Conservation (phyloP, 2,797 vertebrate genomes). For the Channallabes apus region DNA sequence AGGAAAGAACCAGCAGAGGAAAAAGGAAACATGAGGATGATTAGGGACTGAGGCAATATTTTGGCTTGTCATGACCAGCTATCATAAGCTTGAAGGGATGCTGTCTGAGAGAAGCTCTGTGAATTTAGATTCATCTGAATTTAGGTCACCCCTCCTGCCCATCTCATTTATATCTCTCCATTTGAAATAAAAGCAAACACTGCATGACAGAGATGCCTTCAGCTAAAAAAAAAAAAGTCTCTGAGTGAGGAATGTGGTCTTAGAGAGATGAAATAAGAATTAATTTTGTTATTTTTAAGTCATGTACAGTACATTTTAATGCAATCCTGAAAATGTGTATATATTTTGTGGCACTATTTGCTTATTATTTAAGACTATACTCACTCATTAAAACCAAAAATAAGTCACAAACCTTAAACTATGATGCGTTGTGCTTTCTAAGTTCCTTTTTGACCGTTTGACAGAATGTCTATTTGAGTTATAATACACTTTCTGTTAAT, state of each 20-base stretch:
- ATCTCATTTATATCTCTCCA: slow-evolving; percentile 37
- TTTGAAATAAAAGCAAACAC: slow-evolving; percentile 38
- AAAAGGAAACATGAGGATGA: not conserved
- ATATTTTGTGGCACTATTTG: not conserved
- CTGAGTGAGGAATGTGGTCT: not conserved
- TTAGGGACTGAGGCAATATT: not conserved
- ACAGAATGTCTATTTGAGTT: not conserved
- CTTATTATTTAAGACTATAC: not conserved
- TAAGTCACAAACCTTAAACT: not conserved
- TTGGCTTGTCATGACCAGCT: not conserved
- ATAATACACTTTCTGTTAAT: not conserved
- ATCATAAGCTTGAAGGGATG: slow-evolving; percentile 12
- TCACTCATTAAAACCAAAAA: not conserved
- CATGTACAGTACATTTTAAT: not conserved
- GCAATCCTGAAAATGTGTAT: not conserved
- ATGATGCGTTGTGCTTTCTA: not conserved
- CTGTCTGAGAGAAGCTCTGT: slow-evolving; percentile 31
- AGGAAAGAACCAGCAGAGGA: not conserved
- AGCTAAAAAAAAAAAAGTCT: not conserved
- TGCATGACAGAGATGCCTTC: slow-evolving; percentile 5
- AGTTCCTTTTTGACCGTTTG: not conserved
- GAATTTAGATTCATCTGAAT: slow-evolving; percentile 42
- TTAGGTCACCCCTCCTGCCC: slow-evolving; percentile 48
- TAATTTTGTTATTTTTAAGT: not conserved
- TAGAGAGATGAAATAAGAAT: not conserved